Evolutionary conservation across 1,140 invertebrate species (phyloP).

Genomic region (Euglossa dilemma): DNA sequence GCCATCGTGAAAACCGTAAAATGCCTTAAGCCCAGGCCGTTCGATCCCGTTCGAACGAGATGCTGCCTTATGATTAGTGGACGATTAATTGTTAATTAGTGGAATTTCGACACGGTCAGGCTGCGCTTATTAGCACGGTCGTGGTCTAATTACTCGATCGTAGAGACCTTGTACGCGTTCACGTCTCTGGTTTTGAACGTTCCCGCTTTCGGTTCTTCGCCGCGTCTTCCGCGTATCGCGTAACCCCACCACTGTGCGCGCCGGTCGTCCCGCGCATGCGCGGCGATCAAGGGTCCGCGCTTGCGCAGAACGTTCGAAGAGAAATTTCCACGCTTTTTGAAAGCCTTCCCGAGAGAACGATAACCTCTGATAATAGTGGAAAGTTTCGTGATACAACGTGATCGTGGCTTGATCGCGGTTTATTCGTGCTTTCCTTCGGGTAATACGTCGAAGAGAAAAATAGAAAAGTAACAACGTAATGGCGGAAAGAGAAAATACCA

Average conservation of each 20-base stretch:
- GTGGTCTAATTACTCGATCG: constrained; percentile 75
- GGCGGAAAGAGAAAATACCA: not conserved
- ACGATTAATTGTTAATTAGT: constrained; percentile 71
- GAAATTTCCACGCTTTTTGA: too few species aligned
- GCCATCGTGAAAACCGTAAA: not conserved
- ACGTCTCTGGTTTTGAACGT: not conserved
- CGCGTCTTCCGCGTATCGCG: not conserved
- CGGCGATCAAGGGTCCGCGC: too few species aligned
- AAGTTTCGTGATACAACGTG: not conserved
- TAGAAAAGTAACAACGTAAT: not conserved
- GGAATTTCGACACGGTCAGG: constrained; percentile 68
- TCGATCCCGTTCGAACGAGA: constrained; percentile 47
- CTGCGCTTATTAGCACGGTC: constrained; percentile 75
- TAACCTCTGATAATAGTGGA: not conserved
- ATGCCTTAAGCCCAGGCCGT: not conserved
- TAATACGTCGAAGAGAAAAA: not conserved
- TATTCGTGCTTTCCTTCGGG: not conserved
- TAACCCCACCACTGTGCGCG: too few species aligned
- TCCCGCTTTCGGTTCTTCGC: constrained; percentile 1
- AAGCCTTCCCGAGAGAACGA: too few species aligned
- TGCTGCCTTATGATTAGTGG: constrained; percentile 52
- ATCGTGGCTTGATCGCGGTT: not conserved
- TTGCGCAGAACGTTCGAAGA: too few species aligned
- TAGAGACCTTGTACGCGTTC: constrained; percentile 20
- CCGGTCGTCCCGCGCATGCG: not conserved